Evolutionary conservation across 2,888 invertebrate genomes (phyloP).

Genomic region (Mesochorus sp.): DNA sequence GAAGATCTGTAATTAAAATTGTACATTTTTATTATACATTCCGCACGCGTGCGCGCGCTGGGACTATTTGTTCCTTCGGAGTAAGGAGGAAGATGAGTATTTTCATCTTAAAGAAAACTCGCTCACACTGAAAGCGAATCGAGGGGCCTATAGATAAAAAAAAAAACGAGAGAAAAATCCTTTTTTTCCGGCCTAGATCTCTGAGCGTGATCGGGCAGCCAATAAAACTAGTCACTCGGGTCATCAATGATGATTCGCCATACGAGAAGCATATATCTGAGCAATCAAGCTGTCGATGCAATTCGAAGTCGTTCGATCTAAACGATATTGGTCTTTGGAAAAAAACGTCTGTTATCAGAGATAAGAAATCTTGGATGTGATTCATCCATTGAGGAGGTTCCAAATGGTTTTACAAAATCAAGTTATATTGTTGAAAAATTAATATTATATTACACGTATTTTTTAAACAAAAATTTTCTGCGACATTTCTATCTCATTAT

Average conservation of each 20-base stretch:
- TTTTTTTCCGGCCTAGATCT: background rate
- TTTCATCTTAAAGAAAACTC: too few species aligned
- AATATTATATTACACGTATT: too few species aligned
- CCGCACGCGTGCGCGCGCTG: too few species aligned
- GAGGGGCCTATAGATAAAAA: constrained; percentile 28
- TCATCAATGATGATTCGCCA: constrained; percentile 25
- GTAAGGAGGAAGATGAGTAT: too few species aligned
- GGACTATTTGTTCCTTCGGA: constrained; percentile 58
- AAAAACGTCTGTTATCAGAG: background rate
- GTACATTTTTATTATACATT: constrained; percentile 64
- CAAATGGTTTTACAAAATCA: too few species aligned
- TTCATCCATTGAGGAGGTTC: too few species aligned
- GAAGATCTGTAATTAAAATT: constrained; percentile 66
- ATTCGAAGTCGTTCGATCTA: constrained; percentile 22
- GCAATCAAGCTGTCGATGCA: constrained; percentile 20
- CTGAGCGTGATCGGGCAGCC: constrained; percentile 42
- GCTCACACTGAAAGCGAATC: too few species aligned
- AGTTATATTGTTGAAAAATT: too few species aligned
- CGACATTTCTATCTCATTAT: too few species aligned
- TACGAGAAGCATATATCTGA: constrained; percentile 25
- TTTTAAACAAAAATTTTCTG: too few species aligned
- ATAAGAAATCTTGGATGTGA: constrained; percentile 26
- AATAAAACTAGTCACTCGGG: constrained; percentile 60
- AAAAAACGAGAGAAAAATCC: background rate
- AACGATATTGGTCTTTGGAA: constrained; percentile 2